These are phyloP conservation scores for Pseudochromis fuscus DNA, from an alignment of 2,797 vertebrate species.

Conservation along the genomic window DNA sequence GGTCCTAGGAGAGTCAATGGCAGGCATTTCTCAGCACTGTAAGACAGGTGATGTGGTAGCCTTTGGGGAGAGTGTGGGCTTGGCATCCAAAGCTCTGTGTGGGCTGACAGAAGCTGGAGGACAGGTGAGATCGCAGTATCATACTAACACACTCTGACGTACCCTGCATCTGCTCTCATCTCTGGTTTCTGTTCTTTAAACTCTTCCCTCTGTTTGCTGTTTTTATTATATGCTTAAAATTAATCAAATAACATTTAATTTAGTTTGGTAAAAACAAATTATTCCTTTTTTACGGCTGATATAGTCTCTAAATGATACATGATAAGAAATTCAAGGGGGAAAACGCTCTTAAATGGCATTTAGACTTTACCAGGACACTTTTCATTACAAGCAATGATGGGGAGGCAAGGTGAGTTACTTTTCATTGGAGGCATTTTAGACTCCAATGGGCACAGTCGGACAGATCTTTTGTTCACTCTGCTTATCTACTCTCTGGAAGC, in stretches of 20 bases:
- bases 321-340: conserved; percentile 15
- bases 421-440: conserved; percentile 45
- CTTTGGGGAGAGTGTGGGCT: conserved; percentile 96
- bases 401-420: not conserved
- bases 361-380: not conserved
- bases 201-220: not conserved
- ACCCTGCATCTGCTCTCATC: conserved; percentile 12
- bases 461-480: conserved; percentile 27
- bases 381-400: conserved; percentile 1
- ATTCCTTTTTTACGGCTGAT: not conserved
- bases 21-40: conserved; percentile 97
- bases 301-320: conserved; percentile 6
- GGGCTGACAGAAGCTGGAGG: conserved; percentile 96
- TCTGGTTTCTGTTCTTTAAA: conserved; percentile 1
- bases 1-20: conserved; percentile 98
- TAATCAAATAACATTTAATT: not conserved
- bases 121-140: conserved; percentile 88
- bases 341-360: conserved; percentile 6
- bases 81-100: conserved; percentile 97
- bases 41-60: conserved; percentile 94
- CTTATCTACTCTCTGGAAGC: conserved; percentile 3
- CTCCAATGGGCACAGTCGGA: conserved; percentile 28
- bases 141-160: conserved; percentile 9
- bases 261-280: conserved; percentile 5
- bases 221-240: not conserved